A percentile compares a stretch with the other conserved stretches of the same genome.
These are phyloP conservation scores for Vannuccia rotundouncinata DNA, from an alignment of 2,888 invertebrate species.

Conservation along the genomic window DNA sequence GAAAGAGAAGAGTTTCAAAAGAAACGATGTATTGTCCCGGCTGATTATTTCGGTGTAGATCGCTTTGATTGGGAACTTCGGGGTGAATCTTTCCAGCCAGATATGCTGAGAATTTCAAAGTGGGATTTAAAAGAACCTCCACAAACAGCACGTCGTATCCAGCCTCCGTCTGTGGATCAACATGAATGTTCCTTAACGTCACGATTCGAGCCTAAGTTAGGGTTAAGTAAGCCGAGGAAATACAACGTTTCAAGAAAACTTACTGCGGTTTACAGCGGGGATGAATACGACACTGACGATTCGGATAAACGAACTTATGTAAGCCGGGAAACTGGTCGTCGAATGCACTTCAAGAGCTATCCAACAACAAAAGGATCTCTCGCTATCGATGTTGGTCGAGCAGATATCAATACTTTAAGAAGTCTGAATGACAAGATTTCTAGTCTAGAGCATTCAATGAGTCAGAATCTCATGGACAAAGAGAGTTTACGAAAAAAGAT, in stretches of 20 bases:
- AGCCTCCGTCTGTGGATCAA: not conserved
- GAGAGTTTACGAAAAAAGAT: slow-evolving; percentile 16
- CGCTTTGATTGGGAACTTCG: not conserved
- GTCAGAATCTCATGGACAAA: slow-evolving; percentile 25
- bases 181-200: not conserved
- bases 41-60: not conserved
- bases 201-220: not conserved
- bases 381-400: slow-evolving; percentile 5
- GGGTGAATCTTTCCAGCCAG: not conserved
- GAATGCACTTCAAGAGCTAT: slow-evolving; percentile 1
- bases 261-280: not conserved
- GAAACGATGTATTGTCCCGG: not conserved
- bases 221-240: not conserved
- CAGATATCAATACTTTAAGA: not conserved
- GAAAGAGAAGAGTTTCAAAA: slow-evolving; percentile 14
- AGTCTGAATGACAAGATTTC: slow-evolving; percentile 30
- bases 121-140: slow-evolving; percentile 30
- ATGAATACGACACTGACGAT: slow-evolving; percentile 5
- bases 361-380: not conserved
- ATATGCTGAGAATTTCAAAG: slow-evolving; percentile 23
- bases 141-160: not conserved
- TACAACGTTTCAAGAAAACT: not conserved
- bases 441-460: not conserved
- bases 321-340: not conserved
- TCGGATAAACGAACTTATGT: not conserved